phyloP scores from a whole-genome alignment of 37 sponge, comb jelly and placozoan species.

The Diacarnus erythraeanus region DNA sequence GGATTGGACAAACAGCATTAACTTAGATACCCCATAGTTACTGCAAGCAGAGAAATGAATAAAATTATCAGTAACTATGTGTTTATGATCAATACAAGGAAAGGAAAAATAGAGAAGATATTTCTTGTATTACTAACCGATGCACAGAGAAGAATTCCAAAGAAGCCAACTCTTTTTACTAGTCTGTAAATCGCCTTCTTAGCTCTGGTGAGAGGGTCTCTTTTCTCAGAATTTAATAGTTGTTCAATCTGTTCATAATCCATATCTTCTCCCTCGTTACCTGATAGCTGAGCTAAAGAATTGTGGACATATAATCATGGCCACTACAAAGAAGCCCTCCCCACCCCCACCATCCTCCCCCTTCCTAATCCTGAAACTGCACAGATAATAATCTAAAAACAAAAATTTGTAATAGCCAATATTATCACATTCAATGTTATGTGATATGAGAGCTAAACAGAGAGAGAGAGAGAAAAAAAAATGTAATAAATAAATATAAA shows the following conservation, averaged over 20 bases:
- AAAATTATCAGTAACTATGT: background rate
- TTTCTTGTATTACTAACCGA: conserved; percentile 60
- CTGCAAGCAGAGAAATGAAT: background rate
- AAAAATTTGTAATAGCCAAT: no score
- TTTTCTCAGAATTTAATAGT: conserved; percentile 61
- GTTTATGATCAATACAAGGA: no score
- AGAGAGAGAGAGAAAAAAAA: no score
- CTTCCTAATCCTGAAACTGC: no score
- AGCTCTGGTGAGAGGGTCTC: conserved; percentile 74
- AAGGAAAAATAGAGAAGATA: no score
- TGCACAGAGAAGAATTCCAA: conserved; percentile 96
- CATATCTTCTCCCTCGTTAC: conserved; percentile 82
- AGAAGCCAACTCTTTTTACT: conserved; percentile 91
- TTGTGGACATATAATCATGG: background rate
- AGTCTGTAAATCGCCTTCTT: conserved; percentile 86
- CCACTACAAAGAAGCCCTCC: no score
- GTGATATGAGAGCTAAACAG: no score
- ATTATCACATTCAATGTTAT: no score
- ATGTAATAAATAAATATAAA: no score
- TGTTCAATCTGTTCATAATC: conserved; percentile 83
- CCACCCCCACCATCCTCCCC: no score
- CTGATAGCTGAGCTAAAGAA: conserved; percentile 82
- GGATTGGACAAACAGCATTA: background rate
- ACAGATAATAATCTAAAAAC: no score
- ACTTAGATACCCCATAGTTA: background rate